Percentiles rank a stretch among this genome's conserved stretches.
phyloP scores from a whole-genome alignment of 2,113 vertebrate genomes.

The Podilymbus podiceps region DNA sequence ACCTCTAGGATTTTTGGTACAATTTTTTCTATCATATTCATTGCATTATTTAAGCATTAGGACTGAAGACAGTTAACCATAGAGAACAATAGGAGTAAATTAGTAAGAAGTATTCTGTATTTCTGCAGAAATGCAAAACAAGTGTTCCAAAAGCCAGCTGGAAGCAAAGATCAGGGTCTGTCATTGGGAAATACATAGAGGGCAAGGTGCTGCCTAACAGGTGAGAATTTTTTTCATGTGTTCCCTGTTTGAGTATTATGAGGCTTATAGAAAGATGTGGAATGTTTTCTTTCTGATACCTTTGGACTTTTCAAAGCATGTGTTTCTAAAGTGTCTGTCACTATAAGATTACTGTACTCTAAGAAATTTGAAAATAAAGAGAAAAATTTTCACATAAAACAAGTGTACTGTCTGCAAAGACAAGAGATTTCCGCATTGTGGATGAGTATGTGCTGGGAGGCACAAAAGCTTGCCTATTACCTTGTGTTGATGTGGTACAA shows the following conservation, averaged over 20 bases:
- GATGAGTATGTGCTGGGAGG: background rate
- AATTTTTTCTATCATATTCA: background rate
- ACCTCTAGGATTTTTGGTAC: background rate
- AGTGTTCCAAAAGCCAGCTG: slow-evolving; percentile 37
- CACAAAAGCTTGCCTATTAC: background rate
- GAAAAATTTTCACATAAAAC: background rate
- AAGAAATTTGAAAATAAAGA: background rate
- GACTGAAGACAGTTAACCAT: background rate
- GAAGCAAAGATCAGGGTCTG: slow-evolving; percentile 75
- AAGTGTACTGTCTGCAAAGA: background rate
- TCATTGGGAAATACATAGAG: slow-evolving; percentile 75
- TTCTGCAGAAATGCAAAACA: slow-evolving; percentile 79
- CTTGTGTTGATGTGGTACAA: background rate
- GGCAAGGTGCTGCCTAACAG: slow-evolving; percentile 69
- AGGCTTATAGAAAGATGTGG: background rate
- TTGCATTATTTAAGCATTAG: background rate
- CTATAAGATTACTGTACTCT: background rate
- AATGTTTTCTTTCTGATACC: background rate
- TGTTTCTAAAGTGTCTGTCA: background rate
- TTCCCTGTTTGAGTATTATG: background rate
- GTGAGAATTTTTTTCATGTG: slow-evolving; percentile 58
- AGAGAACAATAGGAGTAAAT: background rate
- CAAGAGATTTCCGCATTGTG: background rate
- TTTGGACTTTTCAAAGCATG: background rate
- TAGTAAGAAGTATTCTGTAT: slow-evolving; percentile 31